Evolutionary conservation across 35 echinoderm and acorn worm genomes (phyloP).

Genomic region (Amphiura filiformis): DNA sequence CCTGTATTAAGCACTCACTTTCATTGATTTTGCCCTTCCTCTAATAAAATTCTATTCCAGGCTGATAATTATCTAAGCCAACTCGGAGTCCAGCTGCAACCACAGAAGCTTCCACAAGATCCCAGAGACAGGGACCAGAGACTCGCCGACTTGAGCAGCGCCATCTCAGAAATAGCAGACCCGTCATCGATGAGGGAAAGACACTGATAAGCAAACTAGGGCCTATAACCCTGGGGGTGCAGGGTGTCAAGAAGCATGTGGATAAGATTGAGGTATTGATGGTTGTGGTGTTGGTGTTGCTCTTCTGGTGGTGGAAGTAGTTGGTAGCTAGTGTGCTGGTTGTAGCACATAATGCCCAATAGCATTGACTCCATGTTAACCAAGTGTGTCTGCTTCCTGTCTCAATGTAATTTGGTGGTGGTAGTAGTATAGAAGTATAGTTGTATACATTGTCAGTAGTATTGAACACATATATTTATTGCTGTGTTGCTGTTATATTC

Average conservation of each 20-base stretch:
- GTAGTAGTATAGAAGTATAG: too few species aligned
- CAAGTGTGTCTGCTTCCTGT: too few species aligned
- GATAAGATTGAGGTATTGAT: conserved; percentile 62
- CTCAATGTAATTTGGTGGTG: too few species aligned
- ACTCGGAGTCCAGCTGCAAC: conserved; percentile 66
- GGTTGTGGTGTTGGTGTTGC: too few species aligned
- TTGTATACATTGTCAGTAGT: too few species aligned
- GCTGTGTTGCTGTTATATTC: too few species aligned
- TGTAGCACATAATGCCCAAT: too few species aligned
- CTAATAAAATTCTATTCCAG: conserved; percentile 16
- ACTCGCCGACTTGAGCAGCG: conserved; percentile 55
- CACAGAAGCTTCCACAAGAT: conserved; percentile 67
- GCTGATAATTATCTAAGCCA: conserved; percentile 74
- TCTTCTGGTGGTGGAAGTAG: neutral
- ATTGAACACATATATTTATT: too few species aligned
- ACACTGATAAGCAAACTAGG: conserved; percentile 65
- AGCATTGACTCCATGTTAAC: too few species aligned
- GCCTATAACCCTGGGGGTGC: conserved; percentile 42
- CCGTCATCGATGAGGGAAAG: conserved; percentile 70
- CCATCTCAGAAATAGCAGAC: conserved; percentile 79
- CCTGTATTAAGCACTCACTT: too few species aligned
- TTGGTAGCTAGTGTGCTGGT: too few species aligned
- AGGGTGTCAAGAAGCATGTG: conserved; percentile 53
- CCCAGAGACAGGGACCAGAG: conserved; percentile 38
- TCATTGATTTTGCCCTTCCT: too few species aligned